Evolutionary conservation across 2,888 invertebrate genomes (phyloP), one percentile per base, ranked within the genome.

Genomic region (Polymixis lichenea): DNA sequence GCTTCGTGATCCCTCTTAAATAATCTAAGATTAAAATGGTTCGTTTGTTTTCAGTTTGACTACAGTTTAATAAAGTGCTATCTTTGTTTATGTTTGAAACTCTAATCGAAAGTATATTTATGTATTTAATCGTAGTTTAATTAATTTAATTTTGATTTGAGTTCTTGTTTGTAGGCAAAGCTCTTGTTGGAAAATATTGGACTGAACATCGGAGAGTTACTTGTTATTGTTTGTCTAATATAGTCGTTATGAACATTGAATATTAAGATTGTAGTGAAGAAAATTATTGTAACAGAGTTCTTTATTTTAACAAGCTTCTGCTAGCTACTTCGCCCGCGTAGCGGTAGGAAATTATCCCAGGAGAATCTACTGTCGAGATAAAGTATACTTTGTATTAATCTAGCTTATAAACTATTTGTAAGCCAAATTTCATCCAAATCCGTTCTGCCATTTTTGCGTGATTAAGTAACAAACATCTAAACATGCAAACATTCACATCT

Each of bases 131-230:
- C 46, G 66, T 70, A 84, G 66, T 62, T 80, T 73, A 81, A 82
- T 80, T 74, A 84, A 82, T 84, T 74, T 32, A 66, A 80, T 66
- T 82, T 84, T 74, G 53, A 82, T 82, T 80, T 49, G 80, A 74
- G 80, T 84, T 80, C 56, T 80, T 82, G 84, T 74, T 82, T 74
- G 66, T 74, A 67, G 13, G 25, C 17, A 58, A 68, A 81, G 32
- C 38, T 70, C 2, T 55, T 60, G 72, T 58, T 60, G 46, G 69
- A 61, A 66, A 75, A 72, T 84, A 68, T 71, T 61, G n/a, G 25
- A 69, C 60, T 38, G 28, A 58, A 67, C 62, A 32, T 38, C 6
- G n/a, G 6, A 78, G 11, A 77, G 17, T 55, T 61, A 15, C 9
- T 62, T 78, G 51, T 43, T 77, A 56, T 67, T 83, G 77, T 82